Evolutionary conservation across 2,888 invertebrate species (phyloP), one percentile per base, ranked within the genome.

Genomic region (Plagiodera versicolora): DNA sequence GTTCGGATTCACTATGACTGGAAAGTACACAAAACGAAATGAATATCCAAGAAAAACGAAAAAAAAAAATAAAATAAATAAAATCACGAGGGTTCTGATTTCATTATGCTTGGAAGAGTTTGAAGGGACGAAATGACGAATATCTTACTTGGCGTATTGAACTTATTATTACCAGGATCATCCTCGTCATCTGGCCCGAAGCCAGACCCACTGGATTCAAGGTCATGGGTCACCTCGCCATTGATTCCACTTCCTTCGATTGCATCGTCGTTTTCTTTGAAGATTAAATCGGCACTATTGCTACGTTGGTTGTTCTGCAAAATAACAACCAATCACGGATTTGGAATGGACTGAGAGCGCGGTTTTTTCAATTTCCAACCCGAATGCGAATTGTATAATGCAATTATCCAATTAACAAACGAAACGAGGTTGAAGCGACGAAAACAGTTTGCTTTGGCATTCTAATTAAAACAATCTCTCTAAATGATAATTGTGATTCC

Each of bases 121-220:
- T n/a, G n/a, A n/a, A n/a, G n/a, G n/a, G n/a, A n/a, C n/a, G n/a
- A n/a, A n/a, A n/a, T n/a, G n/a, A n/a, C n/a, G 10, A 47, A 18
- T 49, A 28, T 39, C 58, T 51, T 55, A 65, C 65, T 52, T 49
- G 39, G 30, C 55, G 32, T 72, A 57, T 14, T 56, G 16, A 52
- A 52, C 19, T 61, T 58, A 8, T 64, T 71, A 56, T 68, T 69
- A 46, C 58, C 61, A 46, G 39, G 58, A 60, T 70, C 70, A 61
- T 83, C 84, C 74, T 89, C 91, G 77, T 92, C 92, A 85, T 92
- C 92, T 83, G 90, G 89, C 68, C 92, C 92, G 83, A 87, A 89
- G 68, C 93, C 93, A 79, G 92, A 92, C 74, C 93, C 93, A 76
- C 92, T 92, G 76, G 91, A 89, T 83, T 92, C 92, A 70, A 87